Conservation (phyloP, 2,797 vertebrate genomes). For the Botia almorhae region DNA sequence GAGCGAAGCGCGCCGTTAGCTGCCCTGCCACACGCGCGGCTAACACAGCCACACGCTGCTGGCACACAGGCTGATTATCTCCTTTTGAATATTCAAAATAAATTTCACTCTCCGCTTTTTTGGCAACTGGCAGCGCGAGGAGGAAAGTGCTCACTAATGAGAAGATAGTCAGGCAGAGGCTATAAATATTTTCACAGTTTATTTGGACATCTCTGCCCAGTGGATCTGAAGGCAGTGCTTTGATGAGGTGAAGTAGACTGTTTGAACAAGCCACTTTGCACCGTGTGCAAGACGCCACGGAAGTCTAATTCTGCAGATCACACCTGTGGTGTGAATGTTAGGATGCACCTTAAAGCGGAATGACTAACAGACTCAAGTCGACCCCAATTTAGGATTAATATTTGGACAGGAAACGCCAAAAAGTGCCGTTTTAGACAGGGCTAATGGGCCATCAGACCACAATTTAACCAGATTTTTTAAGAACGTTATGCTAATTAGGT, state of each 20-base stretch:
- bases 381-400: constrained; percentile 62
- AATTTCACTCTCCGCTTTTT: constrained; percentile 59
- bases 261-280: constrained; percentile 76
- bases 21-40: constrained; percentile 28
- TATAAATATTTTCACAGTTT: constrained; percentile 71
- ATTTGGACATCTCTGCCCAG: constrained; percentile 69
- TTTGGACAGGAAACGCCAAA: constrained; percentile 50
- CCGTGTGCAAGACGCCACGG: constrained; percentile 58
- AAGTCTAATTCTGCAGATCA: constrained; percentile 63
- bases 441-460: constrained; percentile 46
- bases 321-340: constrained; percentile 72
- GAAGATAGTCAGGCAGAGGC: constrained; percentile 75
- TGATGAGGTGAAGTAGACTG: constrained; percentile 75
- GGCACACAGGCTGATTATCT: constrained; percentile 56
- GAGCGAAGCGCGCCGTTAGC: constrained; percentile 1
- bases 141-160: constrained; percentile 75
- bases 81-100: constrained; percentile 58
- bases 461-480: constrained; percentile 20
- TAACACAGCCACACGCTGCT: constrained; percentile 40
- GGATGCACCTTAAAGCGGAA: constrained; percentile 69
- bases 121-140: constrained; percentile 65
- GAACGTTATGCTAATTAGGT: constrained; percentile 16
- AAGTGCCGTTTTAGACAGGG: constrained; percentile 49
- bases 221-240: constrained; percentile 65
- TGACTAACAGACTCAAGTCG: constrained; percentile 60